These are phyloP conservation scores for Catostomus latipinnis DNA, from an alignment of 2,797 vertebrate genomes.

Conservation along the genomic window DNA sequence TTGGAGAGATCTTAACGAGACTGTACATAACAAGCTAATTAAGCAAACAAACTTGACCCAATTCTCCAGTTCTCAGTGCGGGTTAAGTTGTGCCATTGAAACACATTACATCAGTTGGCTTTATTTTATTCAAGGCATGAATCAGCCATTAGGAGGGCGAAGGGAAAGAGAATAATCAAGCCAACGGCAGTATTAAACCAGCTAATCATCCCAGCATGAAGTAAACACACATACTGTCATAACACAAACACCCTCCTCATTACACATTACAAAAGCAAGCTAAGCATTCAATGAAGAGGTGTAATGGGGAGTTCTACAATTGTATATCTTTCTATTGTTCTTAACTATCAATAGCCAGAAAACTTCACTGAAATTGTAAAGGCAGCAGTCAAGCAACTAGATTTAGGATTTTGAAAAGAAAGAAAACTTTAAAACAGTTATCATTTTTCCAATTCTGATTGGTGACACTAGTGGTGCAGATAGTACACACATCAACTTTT, in stretches of 20 bases:
- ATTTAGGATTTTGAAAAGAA: no score
- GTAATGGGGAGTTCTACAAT: background rate
- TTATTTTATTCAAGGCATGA: slow-evolving; percentile 55
- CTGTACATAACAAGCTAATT: slow-evolving; percentile 55
- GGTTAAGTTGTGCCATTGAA: slow-evolving; percentile 53
- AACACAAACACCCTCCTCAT: background rate
- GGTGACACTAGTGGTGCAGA: no score
- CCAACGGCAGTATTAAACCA: background rate
- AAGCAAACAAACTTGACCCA: slow-evolving; percentile 62
- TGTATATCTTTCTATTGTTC: background rate
- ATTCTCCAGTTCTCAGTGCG: slow-evolving; percentile 61
- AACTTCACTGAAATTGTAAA: background rate
- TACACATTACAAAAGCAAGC: background rate
- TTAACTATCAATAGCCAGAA: background rate
- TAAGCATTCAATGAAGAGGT: background rate
- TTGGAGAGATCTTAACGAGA: background rate
- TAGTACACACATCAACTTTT: no score
- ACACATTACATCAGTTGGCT: slow-evolving; percentile 52
- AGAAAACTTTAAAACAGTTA: no score
- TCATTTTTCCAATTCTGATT: no score
- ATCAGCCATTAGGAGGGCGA: slow-evolving; percentile 52
- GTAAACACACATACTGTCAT: slow-evolving; percentile 26
- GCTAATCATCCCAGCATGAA: slow-evolving; percentile 6
- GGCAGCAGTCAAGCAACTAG: no score
- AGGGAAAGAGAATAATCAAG: background rate